Base-by-base conservation (phyloP, 2,113 vertebrate species). In the Thalassarche chlororhynchos region DNA sequence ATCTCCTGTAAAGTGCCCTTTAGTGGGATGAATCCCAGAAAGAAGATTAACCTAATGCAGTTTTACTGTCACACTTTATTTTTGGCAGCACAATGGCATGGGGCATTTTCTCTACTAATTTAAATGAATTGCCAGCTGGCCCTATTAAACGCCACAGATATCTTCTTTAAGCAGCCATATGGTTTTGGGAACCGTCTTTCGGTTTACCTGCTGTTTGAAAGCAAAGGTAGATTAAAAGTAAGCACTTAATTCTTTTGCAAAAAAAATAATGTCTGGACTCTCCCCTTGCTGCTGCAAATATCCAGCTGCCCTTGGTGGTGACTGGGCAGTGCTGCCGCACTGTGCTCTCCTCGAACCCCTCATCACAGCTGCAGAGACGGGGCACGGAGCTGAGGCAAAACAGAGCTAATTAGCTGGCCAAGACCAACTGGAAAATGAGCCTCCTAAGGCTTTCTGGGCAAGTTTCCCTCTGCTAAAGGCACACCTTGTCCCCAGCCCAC, bases 301-400 rank as follows among this genome's bases (percentile, higher is more conserved):
- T 17, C 40, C 31, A 47, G 34, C 55, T 3, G 12, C 49, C 64
- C 64, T 25, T 26, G 21, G 55, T 18, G 31, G 14, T 10, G 31
- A 7, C 70, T 42, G 62, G 34, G 71, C 76, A 68, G 52, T 0
- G 0, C 62, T 68, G 60, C 60, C 3, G 4, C 64, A 5, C 54
- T 0, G 4, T 21, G 28, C 40, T 49, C 19, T 46, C 42, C 49
- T 78, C 2, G 0, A 60, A 13, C 10, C 29, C 44, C 44, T 78
- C 0, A 0, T 55, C 36, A 34, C 2, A 2, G 58, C 71, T 69
- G 46, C 0, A 0, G 65, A 55, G 69, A 74, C 0, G 0, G n/a
- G 8, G 19, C 32, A 26, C 0, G 1, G 89, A 49, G 76, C 72
- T 60, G 32, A 65, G 87, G 65, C 47, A 34, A 52, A 79, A 6